Evolutionary conservation across 2,888 invertebrate species (phyloP).

Genomic region (Dynastes tityus): DNA sequence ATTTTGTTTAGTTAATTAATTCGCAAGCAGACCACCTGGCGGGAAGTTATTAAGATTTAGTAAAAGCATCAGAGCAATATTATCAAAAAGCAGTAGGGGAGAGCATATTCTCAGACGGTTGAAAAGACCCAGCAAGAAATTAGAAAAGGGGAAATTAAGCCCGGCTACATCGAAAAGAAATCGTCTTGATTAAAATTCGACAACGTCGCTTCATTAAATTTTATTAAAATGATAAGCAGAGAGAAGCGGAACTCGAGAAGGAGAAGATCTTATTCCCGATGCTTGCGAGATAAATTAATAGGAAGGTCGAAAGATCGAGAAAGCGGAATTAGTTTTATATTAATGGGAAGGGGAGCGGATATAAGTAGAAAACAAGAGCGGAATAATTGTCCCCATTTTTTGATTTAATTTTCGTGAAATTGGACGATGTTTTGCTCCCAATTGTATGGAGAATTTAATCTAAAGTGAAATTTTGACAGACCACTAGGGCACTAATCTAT

Average conservation of each 20-base stretch:
- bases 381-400: no score
- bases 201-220: constrained; percentile 11
- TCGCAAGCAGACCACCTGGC: neutral
- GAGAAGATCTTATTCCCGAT: no score
- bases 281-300: no score
- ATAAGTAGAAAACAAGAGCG: no score
- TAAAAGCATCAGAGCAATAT: neutral
- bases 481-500: no score
- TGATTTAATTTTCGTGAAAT: no score
- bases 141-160: neutral
- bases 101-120: neutral
- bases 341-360: no score
- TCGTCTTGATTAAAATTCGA: constrained; percentile 13
- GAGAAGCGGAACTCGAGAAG: neutral
- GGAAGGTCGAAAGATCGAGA: no score
- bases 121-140: neutral
- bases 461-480: no score
- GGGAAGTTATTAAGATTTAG: constrained; percentile 1
- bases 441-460: no score
- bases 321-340: no score
- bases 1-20: constrained; percentile 33
- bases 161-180: neutral
- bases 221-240: neutral
- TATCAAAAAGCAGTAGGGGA: neutral
- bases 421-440: no score